These are phyloP conservation scores for Ranitomeya imitator DNA, from an alignment of 2,113 vertebrate genomes.

Conservation along the genomic window DNA sequence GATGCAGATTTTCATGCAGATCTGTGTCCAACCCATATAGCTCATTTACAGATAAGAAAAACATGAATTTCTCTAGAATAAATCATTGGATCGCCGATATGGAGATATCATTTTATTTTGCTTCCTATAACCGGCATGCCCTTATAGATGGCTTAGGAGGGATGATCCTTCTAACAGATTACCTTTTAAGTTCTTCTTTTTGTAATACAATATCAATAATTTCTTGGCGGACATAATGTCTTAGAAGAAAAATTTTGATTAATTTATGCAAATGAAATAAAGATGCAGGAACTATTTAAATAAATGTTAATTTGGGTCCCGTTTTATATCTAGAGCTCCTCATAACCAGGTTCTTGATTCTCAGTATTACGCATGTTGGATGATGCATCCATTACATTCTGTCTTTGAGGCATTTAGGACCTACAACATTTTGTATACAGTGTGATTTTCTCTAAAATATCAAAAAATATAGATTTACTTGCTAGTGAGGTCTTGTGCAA, in stretches of 20 bases:
- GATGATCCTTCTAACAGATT: no score
- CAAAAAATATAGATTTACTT: not conserved
- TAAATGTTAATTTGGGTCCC: not conserved
- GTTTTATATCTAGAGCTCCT: not conserved
- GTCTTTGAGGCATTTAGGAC: not conserved
- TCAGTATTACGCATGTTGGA: not conserved
- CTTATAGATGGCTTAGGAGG: no score
- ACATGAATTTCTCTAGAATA: no score
- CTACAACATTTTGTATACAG: not conserved
- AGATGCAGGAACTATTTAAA: not conserved
- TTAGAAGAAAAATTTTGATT: not conserved
- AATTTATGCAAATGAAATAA: not conserved
- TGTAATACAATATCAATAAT: not conserved
- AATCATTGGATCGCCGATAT: no score
- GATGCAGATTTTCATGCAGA: no score
- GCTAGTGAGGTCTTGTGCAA: not conserved
- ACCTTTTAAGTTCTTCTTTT: not conserved
- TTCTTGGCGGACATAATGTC: not conserved
- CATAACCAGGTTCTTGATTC: not conserved
- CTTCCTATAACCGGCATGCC: no score
- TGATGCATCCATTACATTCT: not conserved
- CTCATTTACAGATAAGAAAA: no score
- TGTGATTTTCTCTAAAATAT: not conserved
- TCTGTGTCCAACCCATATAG: no score
- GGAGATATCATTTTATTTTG: no score